phyloP scores from a whole-genome alignment of 2,888 invertebrate genomes.

The Andrena praecox region DNA sequence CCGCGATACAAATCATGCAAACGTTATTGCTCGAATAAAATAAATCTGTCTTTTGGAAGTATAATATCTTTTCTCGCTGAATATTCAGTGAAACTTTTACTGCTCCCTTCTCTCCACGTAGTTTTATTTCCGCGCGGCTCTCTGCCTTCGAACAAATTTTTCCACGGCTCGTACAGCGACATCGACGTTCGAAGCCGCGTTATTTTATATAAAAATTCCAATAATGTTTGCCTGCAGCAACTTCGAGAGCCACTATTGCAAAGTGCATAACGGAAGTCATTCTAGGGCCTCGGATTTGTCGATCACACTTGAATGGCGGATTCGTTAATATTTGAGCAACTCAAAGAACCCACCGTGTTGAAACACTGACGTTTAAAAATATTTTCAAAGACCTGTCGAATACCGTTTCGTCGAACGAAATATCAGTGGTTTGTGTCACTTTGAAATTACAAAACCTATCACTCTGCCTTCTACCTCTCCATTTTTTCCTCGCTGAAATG shows the following conservation, averaged over 20 bases:
- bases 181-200: conserved; percentile 19
- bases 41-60: not conserved
- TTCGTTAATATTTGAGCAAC: not conserved
- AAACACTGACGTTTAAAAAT: not conserved
- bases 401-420: not conserved
- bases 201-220: conserved; percentile 11
- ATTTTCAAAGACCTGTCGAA: not conserved
- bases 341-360: not conserved
- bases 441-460: not conserved
- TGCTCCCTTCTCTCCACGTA: not conserved
- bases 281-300: conserved; percentile 24
- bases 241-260: not conserved
- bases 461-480: not conserved
- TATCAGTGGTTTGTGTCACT: not conserved
- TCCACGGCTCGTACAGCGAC: not conserved
- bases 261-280: not conserved
- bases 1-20: not conserved
- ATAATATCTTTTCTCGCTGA: not conserved
- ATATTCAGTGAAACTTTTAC: conserved; percentile 9
- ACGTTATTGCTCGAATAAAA: conserved; percentile 1
- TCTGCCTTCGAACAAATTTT: not conserved
- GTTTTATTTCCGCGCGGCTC: not conserved
- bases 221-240: not conserved
- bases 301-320: not conserved
- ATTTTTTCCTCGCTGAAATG: too few relatives aligned